Evolutionary conservation across 2,113 vertebrate species (phyloP), one percentile per base, ranked within the genome.

Genomic region (Sylvia atricapilla): DNA sequence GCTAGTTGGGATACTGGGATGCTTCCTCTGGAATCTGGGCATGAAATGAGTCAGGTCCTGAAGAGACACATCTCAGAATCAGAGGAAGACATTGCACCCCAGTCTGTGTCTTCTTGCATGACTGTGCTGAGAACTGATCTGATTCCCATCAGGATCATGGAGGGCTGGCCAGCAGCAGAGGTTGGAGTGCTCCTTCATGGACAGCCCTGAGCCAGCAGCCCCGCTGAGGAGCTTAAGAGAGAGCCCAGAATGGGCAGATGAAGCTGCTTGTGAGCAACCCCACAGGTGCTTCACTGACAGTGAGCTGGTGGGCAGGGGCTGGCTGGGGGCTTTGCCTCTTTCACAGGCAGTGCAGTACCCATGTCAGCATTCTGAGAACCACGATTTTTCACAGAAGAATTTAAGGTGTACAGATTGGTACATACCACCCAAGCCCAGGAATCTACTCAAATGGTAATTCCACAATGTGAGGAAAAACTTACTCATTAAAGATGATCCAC

Each of bases 401-500:
- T 62, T 75, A 18, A 84, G 44, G 6, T 35, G 15, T 16, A 28
- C 63, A 9, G 17, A 10, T 78, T 75, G 35, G 25, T 9, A 35
- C 1, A 4, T 72, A 37, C 11, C 7, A 70, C 66, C 11, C 0
- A 0, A 74, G 15, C 5, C 30, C 41, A 56, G 1, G 1, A 50
- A 79, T 41, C 23, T 22, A 39, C 21, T 82, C 53, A 68, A 50
- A 73, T 25, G 14, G 4, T 63, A 89, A 67, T 89, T 89, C 18
- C 14, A 43, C 25, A 46, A 6, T 0, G 1, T 15, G 28, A 52
- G 35, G 15, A 46, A 81, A 69, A 55, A 3, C 1, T 46, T 41
- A 27, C 27, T 77, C 59, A 7, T 11, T 60, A 22, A 49, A 62
- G 35, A 8, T 19, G 9, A 68, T n/a, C 41, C 66, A 56, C 8